Percentiles rank a stretch among this genome's conserved stretches.
Conservation (phyloP, 2,888 invertebrate species). For the Maniola hyperantus region DNA sequence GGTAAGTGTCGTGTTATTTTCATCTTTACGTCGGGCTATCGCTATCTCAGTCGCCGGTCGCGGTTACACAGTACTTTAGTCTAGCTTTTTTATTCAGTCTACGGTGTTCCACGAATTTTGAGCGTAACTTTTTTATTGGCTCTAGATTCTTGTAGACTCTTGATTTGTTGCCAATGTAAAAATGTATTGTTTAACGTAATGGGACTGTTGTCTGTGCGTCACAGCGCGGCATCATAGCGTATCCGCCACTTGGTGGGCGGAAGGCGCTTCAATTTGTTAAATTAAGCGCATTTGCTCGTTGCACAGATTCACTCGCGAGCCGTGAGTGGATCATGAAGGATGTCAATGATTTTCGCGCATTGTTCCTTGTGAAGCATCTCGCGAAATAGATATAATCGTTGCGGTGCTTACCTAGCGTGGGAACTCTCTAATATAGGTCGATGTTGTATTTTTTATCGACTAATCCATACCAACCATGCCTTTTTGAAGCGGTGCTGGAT, state of each 20-base stretch:
- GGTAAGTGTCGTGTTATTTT: no score
- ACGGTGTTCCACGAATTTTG: no score
- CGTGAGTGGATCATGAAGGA: constrained; percentile 47
- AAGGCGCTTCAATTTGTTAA: constrained; percentile 71
- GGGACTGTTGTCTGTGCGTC: constrained; percentile 36
- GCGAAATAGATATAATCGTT: constrained; percentile 29
- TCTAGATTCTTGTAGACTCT: not conserved
- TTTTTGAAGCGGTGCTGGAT: no score
- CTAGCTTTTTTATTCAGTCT: no score
- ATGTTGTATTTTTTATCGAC: not conserved
- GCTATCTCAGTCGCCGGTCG: no score
- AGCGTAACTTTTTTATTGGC: not conserved
- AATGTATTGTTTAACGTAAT: constrained; percentile 37
- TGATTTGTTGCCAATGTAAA: constrained; percentile 18
- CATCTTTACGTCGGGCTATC: no score
- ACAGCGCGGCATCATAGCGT: constrained; percentile 55
- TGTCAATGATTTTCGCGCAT: constrained; percentile 51
- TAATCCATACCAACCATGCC: no score
- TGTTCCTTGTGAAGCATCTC: constrained; percentile 43
- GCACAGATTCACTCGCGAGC: constrained; percentile 62
- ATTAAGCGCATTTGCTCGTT: constrained; percentile 59
- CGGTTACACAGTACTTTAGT: no score
- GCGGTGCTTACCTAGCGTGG: constrained; percentile 15
- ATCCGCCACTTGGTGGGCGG: constrained; percentile 67
- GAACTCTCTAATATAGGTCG: not conserved